Conservation (phyloP, 2,113 vertebrate genomes). For the Alligator sinensis region DNA sequence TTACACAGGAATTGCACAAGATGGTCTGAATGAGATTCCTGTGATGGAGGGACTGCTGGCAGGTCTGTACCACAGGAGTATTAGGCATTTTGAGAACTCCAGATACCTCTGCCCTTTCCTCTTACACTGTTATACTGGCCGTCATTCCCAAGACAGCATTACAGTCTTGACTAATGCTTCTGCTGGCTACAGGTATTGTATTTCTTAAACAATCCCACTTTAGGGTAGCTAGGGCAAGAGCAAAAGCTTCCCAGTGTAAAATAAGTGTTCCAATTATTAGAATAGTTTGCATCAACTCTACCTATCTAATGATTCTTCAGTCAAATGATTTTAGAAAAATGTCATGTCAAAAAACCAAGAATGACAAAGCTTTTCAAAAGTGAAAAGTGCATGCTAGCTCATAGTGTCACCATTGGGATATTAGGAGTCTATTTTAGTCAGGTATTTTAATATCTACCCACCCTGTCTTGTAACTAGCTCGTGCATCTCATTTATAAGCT, state of each 20-base stretch:
- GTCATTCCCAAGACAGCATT: background rate
- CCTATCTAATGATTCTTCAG: background rate
- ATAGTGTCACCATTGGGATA: too few relatives aligned
- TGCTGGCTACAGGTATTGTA: background rate
- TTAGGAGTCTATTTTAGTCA: too few relatives aligned
- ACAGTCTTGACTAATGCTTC: background rate
- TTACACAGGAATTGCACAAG: background rate
- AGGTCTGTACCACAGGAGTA: background rate
- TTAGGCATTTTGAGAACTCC: background rate
- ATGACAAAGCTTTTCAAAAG: background rate
- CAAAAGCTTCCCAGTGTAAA: background rate
- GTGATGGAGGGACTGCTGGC: background rate
- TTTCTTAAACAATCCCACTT: background rate
- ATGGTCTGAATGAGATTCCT: background rate
- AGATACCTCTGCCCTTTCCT: background rate
- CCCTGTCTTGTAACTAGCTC: background rate
- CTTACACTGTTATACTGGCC: background rate
- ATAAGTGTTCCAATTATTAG: background rate
- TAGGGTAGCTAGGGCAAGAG: background rate
- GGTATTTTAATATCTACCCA: too few relatives aligned
- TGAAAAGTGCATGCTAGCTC: too few relatives aligned
- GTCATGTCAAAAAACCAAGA: background rate
- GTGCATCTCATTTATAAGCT: background rate
- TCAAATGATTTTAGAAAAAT: background rate
- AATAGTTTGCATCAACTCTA: background rate